Evolutionary conservation across 2,888 invertebrate genomes (phyloP), one percentile per base, ranked within the genome.

Genomic region (Magallana nippona): DNA sequence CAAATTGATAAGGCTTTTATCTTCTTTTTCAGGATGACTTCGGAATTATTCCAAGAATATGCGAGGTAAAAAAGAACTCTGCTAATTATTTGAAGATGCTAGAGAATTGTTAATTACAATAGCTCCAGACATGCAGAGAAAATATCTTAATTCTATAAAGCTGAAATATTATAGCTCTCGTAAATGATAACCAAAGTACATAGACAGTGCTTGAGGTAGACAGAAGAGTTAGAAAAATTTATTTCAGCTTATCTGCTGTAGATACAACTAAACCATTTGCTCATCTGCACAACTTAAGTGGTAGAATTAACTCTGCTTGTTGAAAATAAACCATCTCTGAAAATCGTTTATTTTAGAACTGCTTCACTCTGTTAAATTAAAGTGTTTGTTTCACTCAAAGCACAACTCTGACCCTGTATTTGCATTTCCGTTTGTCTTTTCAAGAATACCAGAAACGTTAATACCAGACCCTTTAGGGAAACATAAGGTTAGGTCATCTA

Each of bases 41-140:
- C 58, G 95, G 95, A 10, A 89, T 95, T 15, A 95, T 94, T 83
- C 95, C 95, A 71, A 92, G 95, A 88, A 92, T 95, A 17, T 95
- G 95, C 90, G 92, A 93, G 90, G 94, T 94, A 89, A 88, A 90
- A 32, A 83, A 62, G 44, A 58, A 60, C 44, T 78, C 19, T 5
- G 55, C 19, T 60, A 55, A 62, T 83, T 22, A 44, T 17, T 11
- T 27, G 2, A 71, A 63, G 11, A 71, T 71, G 22, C 8, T 71
- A 27, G 15, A 15, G 27, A 32, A 27, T 27, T 71, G 11, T 22
- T 17, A 27, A 71, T 71, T 71, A 27, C 71, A 71, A 27, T 27
- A 27, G 32, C 15, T 22, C 32, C 5, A 71, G 71, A 13, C 71
- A 71, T 27, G 27, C 27, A 71, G 71, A 10, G 71, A 27, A 71